A percentile compares a stretch with the other conserved stretches of the same genome.
These are phyloP conservation scores for Tetheella fluctuosa DNA, from an alignment of 2,888 invertebrate genomes.

Conservation along the genomic window DNA sequence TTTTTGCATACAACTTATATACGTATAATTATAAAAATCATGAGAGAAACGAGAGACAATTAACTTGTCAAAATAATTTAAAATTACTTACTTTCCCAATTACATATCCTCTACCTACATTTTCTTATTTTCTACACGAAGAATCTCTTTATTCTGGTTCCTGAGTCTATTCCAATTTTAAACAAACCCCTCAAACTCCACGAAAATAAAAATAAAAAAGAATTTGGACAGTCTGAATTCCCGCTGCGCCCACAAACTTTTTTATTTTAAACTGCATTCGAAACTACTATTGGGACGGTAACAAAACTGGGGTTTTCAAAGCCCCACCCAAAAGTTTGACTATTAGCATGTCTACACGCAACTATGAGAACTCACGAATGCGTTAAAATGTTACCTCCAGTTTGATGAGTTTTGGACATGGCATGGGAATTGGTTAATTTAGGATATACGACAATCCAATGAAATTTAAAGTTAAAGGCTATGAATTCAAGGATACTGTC, in stretches of 20 bases:
- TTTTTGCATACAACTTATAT: background rate
- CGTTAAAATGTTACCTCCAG: background rate
- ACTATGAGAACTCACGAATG: background rate
- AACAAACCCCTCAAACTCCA: background rate
- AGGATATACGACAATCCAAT: background rate
- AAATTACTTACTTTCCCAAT: no score
- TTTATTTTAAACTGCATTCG: background rate
- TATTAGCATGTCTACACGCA: background rate
- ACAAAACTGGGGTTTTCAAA: background rate
- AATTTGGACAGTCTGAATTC: background rate
- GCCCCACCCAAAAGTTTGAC: background rate
- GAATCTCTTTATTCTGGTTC: no score
- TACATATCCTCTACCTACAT: no score
- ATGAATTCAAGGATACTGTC: background rate
- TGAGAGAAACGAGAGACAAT: no score
- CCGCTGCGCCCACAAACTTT: background rate
- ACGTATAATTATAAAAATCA: no score
- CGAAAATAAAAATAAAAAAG: background rate
- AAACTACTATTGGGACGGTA: background rate
- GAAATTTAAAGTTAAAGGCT: background rate
- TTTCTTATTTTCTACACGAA: no score
- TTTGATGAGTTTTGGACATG: slow-evolving; percentile 4
- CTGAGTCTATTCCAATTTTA: no score
- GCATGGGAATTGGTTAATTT: slow-evolving; percentile 7
- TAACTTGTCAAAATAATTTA: no score